Base-by-base conservation (phyloP, 1,140 invertebrate genomes). In the Platyura marginata region DNA sequence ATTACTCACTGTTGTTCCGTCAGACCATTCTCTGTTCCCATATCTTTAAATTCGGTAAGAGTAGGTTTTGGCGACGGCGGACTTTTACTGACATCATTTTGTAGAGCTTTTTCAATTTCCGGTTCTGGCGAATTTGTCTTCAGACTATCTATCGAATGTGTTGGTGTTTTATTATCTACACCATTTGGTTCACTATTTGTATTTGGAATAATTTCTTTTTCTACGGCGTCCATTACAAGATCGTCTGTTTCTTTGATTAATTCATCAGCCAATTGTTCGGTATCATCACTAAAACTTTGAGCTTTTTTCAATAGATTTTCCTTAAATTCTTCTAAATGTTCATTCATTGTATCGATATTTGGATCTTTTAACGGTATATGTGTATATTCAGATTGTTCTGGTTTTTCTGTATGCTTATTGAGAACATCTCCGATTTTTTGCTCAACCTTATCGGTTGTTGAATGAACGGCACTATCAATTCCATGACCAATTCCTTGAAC, bases 71-170 rank as follows among this genome's bases (percentile, higher is more conserved):
- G 57, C 25, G 56, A 54, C 9, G 57, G 53, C 21, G 58, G 54
- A 45, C 45, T 52, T 44, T 53, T 55, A 33, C 53, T 51, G 19
- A 48, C 47, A 23, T 53, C 53, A 15, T 52, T 52, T 18, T 49
- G 56, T 45, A 61, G 33, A 1, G 58, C 55, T 1, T 51, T 44
- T 36, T 59, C 57, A 16, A 61, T 61, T 47, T 61, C 58, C 21
- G 58, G 58, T 43, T 60, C 58, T 2, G 58, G 55, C 5, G 58
- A 53, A 1, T 48, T 52, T 8, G 58, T 61, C 47, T 59, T 60
- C 35, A 61, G 41, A 41, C 58, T 61, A 16, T 61, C 58, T 11
- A 46, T 29, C 48, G 43, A 42, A 35, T 42, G 41, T 21, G 29
- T 21, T 15, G 41, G 41, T 21, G 41, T 29, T 22, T 35, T 35